phyloP scores from a whole-genome alignment of 2,113 vertebrate species.

The Odontophorus gujanensis region DNA sequence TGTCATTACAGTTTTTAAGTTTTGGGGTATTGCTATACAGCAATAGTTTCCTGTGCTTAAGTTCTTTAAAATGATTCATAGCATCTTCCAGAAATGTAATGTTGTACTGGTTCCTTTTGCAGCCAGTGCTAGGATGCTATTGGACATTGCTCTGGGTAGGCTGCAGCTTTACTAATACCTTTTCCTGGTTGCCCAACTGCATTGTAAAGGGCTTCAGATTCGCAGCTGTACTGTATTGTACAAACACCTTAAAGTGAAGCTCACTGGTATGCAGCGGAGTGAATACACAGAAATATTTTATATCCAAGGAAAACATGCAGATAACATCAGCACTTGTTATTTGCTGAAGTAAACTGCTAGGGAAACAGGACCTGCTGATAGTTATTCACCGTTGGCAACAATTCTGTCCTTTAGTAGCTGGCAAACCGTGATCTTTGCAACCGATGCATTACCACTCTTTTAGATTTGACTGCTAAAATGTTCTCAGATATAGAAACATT shows the following conservation, averaged over 20 bases:
- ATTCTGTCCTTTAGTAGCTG: background rate
- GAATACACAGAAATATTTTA: background rate
- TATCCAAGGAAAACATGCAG: constrained; percentile 5
- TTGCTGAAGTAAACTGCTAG: background rate
- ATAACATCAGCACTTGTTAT: background rate
- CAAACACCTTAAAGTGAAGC: constrained; percentile 44
- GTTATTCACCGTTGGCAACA: background rate
- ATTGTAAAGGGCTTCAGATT: constrained; percentile 30
- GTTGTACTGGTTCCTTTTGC: background rate
- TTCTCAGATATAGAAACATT: no score
- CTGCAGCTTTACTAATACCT: constrained; percentile 40
- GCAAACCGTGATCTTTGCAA: background rate
- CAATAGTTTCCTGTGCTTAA: background rate
- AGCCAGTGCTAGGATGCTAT: background rate
- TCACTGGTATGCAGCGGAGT: constrained; percentile 28
- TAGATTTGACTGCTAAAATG: background rate
- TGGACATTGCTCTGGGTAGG: background rate
- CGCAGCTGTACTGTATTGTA: constrained; percentile 33
- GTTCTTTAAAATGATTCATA: background rate
- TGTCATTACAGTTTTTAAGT: background rate
- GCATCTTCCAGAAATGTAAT: background rate
- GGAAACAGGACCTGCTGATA: background rate
- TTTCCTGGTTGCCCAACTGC: background rate
- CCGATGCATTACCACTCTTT: background rate
- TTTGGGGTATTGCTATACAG: background rate